A percentile compares a stretch with the other conserved stretches of the same genome.
Evolutionary conservation across 2,797 vertebrate species (phyloP).

Genomic region (Takifugu rubripes): DNA sequence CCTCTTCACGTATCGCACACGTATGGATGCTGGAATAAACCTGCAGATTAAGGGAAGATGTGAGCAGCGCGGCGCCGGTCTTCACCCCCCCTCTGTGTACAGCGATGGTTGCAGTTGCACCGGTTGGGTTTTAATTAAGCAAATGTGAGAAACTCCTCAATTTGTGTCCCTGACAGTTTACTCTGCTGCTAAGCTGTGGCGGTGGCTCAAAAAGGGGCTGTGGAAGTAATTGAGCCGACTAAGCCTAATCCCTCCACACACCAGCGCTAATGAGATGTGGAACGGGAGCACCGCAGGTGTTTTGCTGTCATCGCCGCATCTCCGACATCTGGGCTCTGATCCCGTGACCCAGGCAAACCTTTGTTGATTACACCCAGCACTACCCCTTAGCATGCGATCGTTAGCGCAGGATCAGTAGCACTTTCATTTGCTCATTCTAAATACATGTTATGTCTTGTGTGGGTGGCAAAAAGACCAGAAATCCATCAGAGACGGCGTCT

Average conservation of each 20-base stretch:
- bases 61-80: no score
- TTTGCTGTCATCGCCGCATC: slow-evolving; percentile 31
- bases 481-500: no score
- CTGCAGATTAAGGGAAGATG: no score
- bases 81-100: neutral
- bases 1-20: no score
- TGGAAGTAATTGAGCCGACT: slow-evolving; percentile 72
- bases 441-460: no score
- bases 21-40: no score
- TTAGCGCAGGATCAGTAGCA: neutral
- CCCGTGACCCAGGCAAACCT: slow-evolving; percentile 37
- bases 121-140: slow-evolving; percentile 58
- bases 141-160: slow-evolving; percentile 43
- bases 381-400: slow-evolving; percentile 6
- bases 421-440: neutral
- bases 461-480: no score
- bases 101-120: slow-evolving; percentile 14
- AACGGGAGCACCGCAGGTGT: slow-evolving; percentile 52
- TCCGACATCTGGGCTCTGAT: slow-evolving; percentile 29
- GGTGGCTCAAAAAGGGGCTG: slow-evolving; percentile 50
- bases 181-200: slow-evolving; percentile 55
- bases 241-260: slow-evolving; percentile 57
- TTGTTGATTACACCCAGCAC: slow-evolving; percentile 26
- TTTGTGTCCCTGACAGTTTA: slow-evolving; percentile 60
- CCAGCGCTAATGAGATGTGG: slow-evolving; percentile 65